These are phyloP conservation scores for Orientallactaga bullata DNA, from an alignment of 2,113 vertebrate species.

Conservation along the genomic window DNA sequence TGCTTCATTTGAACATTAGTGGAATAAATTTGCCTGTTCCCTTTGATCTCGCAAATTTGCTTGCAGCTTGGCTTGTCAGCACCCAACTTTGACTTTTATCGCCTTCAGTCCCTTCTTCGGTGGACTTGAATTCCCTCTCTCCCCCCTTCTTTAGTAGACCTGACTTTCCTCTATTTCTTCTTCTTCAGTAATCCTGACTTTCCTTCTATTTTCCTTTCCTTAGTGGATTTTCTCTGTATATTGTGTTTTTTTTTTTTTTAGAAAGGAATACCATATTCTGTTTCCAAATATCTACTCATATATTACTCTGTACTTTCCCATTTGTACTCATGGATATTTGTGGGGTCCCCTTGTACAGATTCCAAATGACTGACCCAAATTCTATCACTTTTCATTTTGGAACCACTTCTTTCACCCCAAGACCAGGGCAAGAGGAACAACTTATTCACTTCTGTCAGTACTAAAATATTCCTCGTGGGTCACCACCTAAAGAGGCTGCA, in stretches of 20 bases:
- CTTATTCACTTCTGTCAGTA: neutral
- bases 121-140: too few species aligned
- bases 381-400: constrained; percentile 18
- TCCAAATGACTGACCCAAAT: neutral
- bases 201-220: neutral
- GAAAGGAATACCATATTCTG: constrained; percentile 20
- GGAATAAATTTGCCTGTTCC: neutral
- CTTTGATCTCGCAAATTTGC: neutral
- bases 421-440: neutral
- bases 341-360: neutral
- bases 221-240: neutral
- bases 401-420: accelerated
- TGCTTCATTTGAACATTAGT: neutral
- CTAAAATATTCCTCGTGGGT: neutral
- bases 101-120: neutral
- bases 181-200: neutral
- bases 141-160: neutral
- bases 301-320: neutral
- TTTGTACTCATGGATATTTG: neutral
- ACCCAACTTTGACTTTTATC: neutral
- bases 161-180: neutral
- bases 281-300: constrained; percentile 2
- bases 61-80: neutral
- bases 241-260: constrained; percentile 34
- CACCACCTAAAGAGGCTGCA: neutral